Base-by-base conservation (phyloP, 2,797 vertebrate species). In the Lycodopsis pacificus region DNA sequence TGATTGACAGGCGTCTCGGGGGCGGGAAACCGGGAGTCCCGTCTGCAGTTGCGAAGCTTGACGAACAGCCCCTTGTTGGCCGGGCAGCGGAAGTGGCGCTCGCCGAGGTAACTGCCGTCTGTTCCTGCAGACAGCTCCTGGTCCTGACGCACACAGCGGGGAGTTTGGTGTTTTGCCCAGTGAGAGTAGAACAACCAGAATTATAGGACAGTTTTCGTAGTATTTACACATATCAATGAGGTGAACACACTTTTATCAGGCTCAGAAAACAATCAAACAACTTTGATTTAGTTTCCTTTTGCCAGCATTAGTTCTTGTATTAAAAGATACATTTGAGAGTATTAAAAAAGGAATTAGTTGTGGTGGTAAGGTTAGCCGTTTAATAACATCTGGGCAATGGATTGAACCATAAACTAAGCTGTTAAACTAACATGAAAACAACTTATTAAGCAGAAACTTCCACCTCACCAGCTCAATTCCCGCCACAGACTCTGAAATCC, bases 31-130 rank as follows among this genome's bases (percentile, higher is more conserved):
- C 96, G 88, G 32, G 96, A 96, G 84, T 97, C 96, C 2, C 95
- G 91, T 13, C 95, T 92, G 19, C 95, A 96, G 91, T 94, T 96
- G 8, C 91, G 88, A 0, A 96, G 90, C 70, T 95, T 96, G 70
- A 97, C 95, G 1, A 97, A 97, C 27, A 97, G 93, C 2, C 94
- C 96, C 79, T 96, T 97, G 86, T 96, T 96, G 25, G 95, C 66
- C 0, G 95, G 92, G 77, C 96, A 97, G 4, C 92, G 92, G 80
- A 97, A 97, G 83, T 95, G 93, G 0, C 95, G 95, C 1, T 93
- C 89, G 0, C 96, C 95, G 0, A 94, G 90, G 79, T 96, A 97
- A 72, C 92, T 95, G 65, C 96, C 96, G 2, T 97, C 96, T 0
- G 96, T 96, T 4, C 93, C 95, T 0, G 94, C 94, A 4, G 93